Evolutionary conservation across 2,113 vertebrate species (phyloP), one percentile per base, ranked within the genome.

Genomic region (Orthochromis malagaraziensis): DNA sequence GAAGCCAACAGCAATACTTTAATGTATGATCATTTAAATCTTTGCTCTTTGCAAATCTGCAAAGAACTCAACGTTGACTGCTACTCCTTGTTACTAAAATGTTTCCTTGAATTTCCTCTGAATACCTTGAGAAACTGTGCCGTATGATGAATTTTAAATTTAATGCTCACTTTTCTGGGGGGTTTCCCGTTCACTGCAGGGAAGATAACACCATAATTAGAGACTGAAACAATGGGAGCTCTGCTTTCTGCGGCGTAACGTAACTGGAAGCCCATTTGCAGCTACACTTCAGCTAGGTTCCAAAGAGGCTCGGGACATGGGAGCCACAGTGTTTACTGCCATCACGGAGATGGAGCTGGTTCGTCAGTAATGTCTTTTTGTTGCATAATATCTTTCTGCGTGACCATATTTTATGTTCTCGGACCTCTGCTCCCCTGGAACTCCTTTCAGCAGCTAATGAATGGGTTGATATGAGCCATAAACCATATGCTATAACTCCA

Each of bases 381-480:
- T 90, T 92, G 77, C 54, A 81, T 87, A 86, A 93, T 87, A 80
- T 73, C 63, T 81, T 86, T 82, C 47, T 88, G 13, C 35, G 19
- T 87, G 33, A 88, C 54, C 42, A 83, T 73, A 79, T 82, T 63
- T 90, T 88, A 84, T 45, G 29, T 89, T 77, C 21, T 14, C 51
- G 9, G 60, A 57, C 84, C 80, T 51, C 14, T 35, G 38, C 84
- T 85, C 54, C 82, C 73, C 51, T 70, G 85, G 24, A 51, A 42
- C 47, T 88, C 81, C 85, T 93, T 93, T 90, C 89, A 91, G 83
- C 85, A 87, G 81, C 85, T 87, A 90, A 94, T 82, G 81, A 73
- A 87, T 14, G 47, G 58, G 33, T 85, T 87, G 60, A 90, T 92
- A 88, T 81, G 81, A 89, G 68, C 84, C 88, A 88, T 90, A 92